These are phyloP conservation scores for Trissolcus basalis DNA, from an alignment of 1,140 invertebrate genomes.

Conservation along the genomic window DNA sequence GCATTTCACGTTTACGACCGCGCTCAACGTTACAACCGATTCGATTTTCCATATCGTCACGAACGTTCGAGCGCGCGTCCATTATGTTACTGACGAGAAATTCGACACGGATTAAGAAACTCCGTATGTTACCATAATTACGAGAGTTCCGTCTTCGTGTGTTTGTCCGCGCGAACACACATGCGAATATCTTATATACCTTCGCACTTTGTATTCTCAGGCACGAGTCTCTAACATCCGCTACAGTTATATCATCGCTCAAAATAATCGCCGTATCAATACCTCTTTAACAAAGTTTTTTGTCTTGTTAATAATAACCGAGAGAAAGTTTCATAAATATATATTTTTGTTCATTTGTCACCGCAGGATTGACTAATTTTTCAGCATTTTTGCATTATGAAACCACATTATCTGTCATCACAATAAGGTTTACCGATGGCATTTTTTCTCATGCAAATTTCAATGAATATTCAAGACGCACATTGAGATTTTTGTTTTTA, in stretches of 20 bases:
- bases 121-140: constrained; percentile 36
- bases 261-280: constrained; percentile 17
- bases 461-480: too few species aligned
- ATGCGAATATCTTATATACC: constrained; percentile 12
- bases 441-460: too few species aligned
- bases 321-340: constrained; percentile 21
- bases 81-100: constrained; percentile 33
- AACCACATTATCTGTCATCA: too few species aligned
- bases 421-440: too few species aligned
- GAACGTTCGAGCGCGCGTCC: constrained; percentile 10
- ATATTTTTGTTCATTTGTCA: background rate
- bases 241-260: constrained; percentile 32
- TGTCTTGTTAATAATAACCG: constrained; percentile 12
- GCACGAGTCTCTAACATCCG: constrained; percentile 42
- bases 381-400: too few species aligned
- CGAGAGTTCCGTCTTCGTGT: constrained; percentile 23
- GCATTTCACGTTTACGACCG: constrained; percentile 37
- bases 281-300: constrained; percentile 6
- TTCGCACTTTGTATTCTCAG: constrained; percentile 41
- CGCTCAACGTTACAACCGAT: constrained; percentile 17
- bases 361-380: too few species aligned
- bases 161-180: constrained; percentile 1
- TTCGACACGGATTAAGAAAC: constrained; percentile 42
- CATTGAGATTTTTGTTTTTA: too few species aligned
- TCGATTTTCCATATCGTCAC: constrained; percentile 41